Base-by-base conservation (phyloP, 2,797 vertebrate species). In the Mormyrus proboscirostris region DNA sequence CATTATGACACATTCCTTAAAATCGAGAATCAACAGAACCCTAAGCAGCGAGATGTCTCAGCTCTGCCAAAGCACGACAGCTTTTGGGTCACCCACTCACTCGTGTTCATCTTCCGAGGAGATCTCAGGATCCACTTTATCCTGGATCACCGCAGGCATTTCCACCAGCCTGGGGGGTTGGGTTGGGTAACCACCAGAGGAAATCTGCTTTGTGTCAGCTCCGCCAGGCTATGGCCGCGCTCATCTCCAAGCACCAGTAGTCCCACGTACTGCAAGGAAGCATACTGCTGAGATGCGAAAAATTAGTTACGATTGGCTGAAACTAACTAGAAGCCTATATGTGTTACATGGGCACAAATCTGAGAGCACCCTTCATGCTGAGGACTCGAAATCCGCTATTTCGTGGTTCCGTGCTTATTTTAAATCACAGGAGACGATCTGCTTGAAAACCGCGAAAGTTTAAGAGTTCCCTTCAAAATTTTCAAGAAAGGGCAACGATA, bases 131-230 rank as follows among this genome's bases (percentile, higher is more conserved):
- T 97, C 96, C 90, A 97, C 97, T 92, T 96, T 94, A 91, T 95
- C 96, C 93, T 92, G 95, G 94, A 93, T 95, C 91, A 96, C 96
- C 82, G 94, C 94, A 88, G 97, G 97, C 97, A 99, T 98, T 93
- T 96, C 96, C 93, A 92, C 92, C 89, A 93, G 89, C 69, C 85
- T 33, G 29, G 86, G 57, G 49, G 86, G 91, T 62, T 44, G 38
- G 73, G 16, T 4, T 47, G 76, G 38, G 41, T 82, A 4, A 87
- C 90, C 90, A 90, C 29, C 92, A 57, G 90, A 87, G 89, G 47
- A 92, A 92, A 92, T 92, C 90, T 91, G 90, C 90, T 92, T 86
- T 90, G 90, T 89, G 91, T 94, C 91, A 93, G 76, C 92, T 92
- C 89, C 91, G 83, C 76, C 19, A 53, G 90, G 89, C 91, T 82